A percentile compares a stretch with the other conserved stretches of the same genome.
Conservation (phyloP, 2,888 invertebrate genomes). For the Meiosimyza platycephala region DNA sequence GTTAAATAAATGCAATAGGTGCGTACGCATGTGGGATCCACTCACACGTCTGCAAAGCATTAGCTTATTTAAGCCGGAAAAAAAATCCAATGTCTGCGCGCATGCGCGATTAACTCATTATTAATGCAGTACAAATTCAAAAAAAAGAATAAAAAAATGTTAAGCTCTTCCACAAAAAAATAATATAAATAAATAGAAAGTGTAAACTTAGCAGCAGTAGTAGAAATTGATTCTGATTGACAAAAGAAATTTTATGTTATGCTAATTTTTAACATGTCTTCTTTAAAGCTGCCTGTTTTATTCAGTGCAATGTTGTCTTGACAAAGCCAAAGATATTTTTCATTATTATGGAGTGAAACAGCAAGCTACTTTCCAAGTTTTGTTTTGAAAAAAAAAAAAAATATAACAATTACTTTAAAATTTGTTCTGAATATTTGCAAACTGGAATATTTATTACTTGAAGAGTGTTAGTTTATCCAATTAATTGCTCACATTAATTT, state of each 20-base stretch:
- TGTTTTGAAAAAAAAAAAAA: too few relatives aligned
- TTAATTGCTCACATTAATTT: too few relatives aligned
- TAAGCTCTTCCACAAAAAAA: neutral
- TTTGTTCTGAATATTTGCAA: too few relatives aligned
- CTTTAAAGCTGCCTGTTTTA: neutral
- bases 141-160: too few relatives aligned
- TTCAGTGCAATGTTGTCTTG: neutral
- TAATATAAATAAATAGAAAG: slow-evolving; percentile 18
- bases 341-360: neutral
- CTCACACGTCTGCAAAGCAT: slow-evolving; percentile 2
- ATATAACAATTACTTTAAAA: too few relatives aligned
- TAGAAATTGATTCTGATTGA: slow-evolving; percentile 20
- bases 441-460: too few relatives aligned
- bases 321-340: neutral
- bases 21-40: neutral
- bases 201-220: neutral
- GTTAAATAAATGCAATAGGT: neutral
- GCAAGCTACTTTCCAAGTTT: too few relatives aligned
- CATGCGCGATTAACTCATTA: slow-evolving; percentile 2
- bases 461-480: too few relatives aligned
- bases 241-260: slow-evolving; percentile 20
- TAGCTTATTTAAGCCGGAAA: neutral
- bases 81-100: neutral
- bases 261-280: neutral
- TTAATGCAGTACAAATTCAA: neutral